These are phyloP conservation scores for Drosophila repletoides DNA, from an alignment of 1,140 invertebrate genomes.

Conservation along the genomic window DNA sequence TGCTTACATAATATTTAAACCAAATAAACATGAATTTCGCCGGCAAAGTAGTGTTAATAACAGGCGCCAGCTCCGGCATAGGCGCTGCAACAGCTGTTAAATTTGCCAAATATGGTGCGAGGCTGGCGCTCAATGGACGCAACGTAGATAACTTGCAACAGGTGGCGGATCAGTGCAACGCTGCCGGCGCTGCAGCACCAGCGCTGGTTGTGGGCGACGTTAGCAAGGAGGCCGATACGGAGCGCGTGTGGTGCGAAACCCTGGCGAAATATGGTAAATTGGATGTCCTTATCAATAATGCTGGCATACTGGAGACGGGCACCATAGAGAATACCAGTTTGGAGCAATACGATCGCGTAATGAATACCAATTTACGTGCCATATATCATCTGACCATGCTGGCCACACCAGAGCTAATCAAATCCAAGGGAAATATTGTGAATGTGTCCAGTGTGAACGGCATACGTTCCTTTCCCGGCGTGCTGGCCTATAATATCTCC, in stretches of 20 bases:
- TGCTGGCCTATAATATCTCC: slow-evolving; percentile 93
- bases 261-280: slow-evolving; percentile 88
- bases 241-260: slow-evolving; percentile 88
- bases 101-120: slow-evolving; percentile 89
- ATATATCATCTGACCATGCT: slow-evolving; percentile 93
- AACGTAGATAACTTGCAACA: slow-evolving; percentile 83
- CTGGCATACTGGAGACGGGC: slow-evolving; percentile 92
- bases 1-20: slow-evolving; percentile 45
- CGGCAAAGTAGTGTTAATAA: slow-evolving; percentile 89
- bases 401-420: slow-evolving; percentile 91
- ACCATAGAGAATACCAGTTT: slow-evolving; percentile 92
- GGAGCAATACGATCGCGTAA: slow-evolving; percentile 92
- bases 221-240: slow-evolving; percentile 88
- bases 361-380: slow-evolving; percentile 93
- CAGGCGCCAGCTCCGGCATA: slow-evolving; percentile 94
- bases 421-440: slow-evolving; percentile 93
- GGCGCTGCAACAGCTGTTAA: slow-evolving; percentile 91
- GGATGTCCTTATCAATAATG: slow-evolving; percentile 93
- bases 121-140: slow-evolving; percentile 88
- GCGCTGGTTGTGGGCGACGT: slow-evolving; percentile 84
- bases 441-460: slow-evolving; percentile 96
- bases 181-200: slow-evolving; percentile 59
- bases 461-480: slow-evolving; percentile 90
- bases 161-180: slow-evolving; percentile 68
- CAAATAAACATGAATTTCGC: slow-evolving; percentile 83